These are phyloP conservation scores for Archips crataeganus DNA, from an alignment of 2,888 invertebrate species.

Conservation along the genomic window DNA sequence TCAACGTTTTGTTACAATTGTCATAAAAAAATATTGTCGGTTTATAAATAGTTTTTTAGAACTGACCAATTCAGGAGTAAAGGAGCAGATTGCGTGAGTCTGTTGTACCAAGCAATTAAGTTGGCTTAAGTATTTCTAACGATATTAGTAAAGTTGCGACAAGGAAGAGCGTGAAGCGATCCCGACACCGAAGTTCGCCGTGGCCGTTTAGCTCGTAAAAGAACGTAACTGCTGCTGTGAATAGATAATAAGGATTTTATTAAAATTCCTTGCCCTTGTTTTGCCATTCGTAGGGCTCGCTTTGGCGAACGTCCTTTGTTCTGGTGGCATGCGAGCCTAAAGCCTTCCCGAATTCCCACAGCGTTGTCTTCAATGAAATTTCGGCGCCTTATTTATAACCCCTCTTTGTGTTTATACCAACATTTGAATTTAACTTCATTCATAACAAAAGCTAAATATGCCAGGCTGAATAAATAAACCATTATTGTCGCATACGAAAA, in stretches of 20 bases:
- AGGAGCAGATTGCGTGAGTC: slow-evolving; percentile 50
- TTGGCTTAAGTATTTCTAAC: slow-evolving; percentile 61
- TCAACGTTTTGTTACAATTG: too few relatives aligned
- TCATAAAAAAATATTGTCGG: too few relatives aligned
- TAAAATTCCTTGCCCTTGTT: slow-evolving; percentile 83
- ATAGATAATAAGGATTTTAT: slow-evolving; percentile 84
- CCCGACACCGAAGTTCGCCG: slow-evolving; percentile 65
- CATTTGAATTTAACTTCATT: slow-evolving; percentile 51
- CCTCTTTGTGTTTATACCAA: slow-evolving; percentile 58
- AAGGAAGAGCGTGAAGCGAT: slow-evolving; percentile 61
- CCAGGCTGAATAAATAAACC: slow-evolving; percentile 14
- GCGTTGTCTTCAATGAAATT: slow-evolving; percentile 67
- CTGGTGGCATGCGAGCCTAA: slow-evolving; percentile 68
- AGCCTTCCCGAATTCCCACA: slow-evolving; percentile 62
- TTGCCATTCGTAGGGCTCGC: slow-evolving; percentile 67
- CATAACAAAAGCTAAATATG: slow-evolving; percentile 47
- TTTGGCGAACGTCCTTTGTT: slow-evolving; percentile 69
- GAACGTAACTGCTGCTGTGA: slow-evolving; percentile 78
- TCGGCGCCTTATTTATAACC: slow-evolving; percentile 62
- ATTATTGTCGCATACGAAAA: neutral
- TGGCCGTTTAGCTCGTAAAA: slow-evolving; percentile 76
- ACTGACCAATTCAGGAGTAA: neutral
- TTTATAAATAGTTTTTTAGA: neutral
- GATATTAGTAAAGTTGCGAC: slow-evolving; percentile 72
- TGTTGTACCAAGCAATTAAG: slow-evolving; percentile 65